Base-by-base conservation (phyloP, 2,888 invertebrate genomes). In the Rhingia rostrata region DNA sequence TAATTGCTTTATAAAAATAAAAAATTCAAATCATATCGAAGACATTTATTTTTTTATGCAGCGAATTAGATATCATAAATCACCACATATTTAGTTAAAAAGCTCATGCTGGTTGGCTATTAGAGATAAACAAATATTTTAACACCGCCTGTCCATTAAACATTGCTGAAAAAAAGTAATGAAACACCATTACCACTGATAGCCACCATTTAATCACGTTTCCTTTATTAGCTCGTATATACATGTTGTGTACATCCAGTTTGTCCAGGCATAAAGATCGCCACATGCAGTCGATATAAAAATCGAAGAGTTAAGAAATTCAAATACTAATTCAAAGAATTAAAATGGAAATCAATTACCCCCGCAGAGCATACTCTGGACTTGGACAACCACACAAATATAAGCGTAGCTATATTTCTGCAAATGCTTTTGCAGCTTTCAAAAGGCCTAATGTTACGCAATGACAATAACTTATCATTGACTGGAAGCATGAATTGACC, bases 371-470 rank as follows among this genome's bases (percentile, higher is more conserved):
- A 35, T 22, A 22, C 22, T 22, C 22, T 22, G 22, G 12, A 10
- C 2, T 3, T 10, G 39, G 14, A 12, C 47, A 47, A 22, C 10
- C 6, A 45, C 47, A 43, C n/a, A 35, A 41, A 41, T 6, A 6
- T n/a, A 4, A n/a, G 43, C 35, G 53, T 1, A 14, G 45, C 37
- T 47, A 56, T 6, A 22, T 22, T 22, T 22, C 2, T 10, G 47
- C 37, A 63, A 64, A 64, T 58, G 51, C 41, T 60, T 54, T 63
- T 54, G 35, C 43, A 82, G 81, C 70, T 82, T 70, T 82, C 33
- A 37, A 43, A 54, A 30, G 45, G 35, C 33, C n/a, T 4, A n/a
- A 5, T 39, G 54, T 84, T 84, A 84, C 80, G 80, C 83, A 84
- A 84, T 54, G 30, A 10, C 1, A 51, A 45, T 53, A 53, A 12